Base-by-base conservation (phyloP, 2,888 invertebrate genomes). In the Prenolepis imparis region DNA sequence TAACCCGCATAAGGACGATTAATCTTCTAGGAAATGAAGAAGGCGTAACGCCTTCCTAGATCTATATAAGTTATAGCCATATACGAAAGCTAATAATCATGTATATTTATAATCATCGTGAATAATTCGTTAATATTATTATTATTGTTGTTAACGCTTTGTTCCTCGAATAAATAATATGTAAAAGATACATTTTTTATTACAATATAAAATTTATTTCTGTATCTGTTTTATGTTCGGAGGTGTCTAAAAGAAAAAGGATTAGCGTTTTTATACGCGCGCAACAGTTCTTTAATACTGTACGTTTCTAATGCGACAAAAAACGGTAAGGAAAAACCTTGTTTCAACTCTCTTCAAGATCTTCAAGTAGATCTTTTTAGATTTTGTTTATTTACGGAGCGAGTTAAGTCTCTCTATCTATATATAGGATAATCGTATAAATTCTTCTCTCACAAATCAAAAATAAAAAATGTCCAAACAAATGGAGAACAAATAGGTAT, bases 1-100 rank as follows among this genome's bases (percentile, higher is more conserved):
- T 88, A 86, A 87, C 92, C 91, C 92, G 92, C 90, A 90, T 92
- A 63, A 61, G 57, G 70, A 73, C 61, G 59, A 88, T 83, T 82
- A 87, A 81, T 88, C 89, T 85, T 74, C 64, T 64, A 68, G 72
- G 70, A 87, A 88, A 86, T 83, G 81, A 55, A 84, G 77, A 24
- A 77, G 73, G 28, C 32, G 32, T 78, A 39, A 36, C 72, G 80
- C 68, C 41, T 64, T 57, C 67, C 75, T 59, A 57, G 55, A 52
- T 44, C 52, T 61, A 75, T 41, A 59, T 75, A 41, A 70, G 36
- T n/a, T n/a, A n/a, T 24, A 61, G 36, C 18, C 57, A 41, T 9
- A 44, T 39, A 39, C 48, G 9, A 52, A 70, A 44, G n/a, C 11
- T 44, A 32, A 41, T 24, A 24, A 21, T 32, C 28, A 1, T 2